Conservation (phyloP, 2,888 invertebrate species). For the Hydroisotoma schaefferi region DNA sequence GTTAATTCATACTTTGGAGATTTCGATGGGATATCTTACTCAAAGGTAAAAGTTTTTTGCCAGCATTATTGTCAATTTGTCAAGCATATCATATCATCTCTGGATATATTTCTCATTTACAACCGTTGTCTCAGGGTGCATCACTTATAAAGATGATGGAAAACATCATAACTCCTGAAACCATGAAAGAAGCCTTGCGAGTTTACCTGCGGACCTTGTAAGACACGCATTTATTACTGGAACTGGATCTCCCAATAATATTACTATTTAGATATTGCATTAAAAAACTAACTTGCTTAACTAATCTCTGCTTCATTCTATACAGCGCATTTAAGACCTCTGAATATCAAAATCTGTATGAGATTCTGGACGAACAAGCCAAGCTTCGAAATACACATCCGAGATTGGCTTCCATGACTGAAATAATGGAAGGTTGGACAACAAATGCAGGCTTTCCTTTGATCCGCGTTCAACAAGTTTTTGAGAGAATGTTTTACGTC, state of each 20-base stretch:
- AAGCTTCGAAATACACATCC: constrained; percentile 9
- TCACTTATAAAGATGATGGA: constrained; percentile 32
- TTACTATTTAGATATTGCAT: neutral
- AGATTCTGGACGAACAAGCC: constrained; percentile 16
- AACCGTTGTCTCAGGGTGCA: constrained; percentile 25
- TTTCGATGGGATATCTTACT: constrained; percentile 36
- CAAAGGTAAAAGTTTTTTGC: constrained; percentile 21
- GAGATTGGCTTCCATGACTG: constrained; percentile 1
- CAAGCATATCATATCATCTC: neutral
- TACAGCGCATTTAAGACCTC: constrained; percentile 29
- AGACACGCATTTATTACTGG: neutral
- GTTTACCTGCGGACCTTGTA: constrained; percentile 24
- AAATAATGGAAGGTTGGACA: constrained; percentile 38
- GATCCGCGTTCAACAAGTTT: constrained; percentile 11
- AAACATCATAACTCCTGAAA: constrained; percentile 16
- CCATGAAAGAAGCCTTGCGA: constrained; percentile 19
- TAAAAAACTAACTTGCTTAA: too few relatives aligned
- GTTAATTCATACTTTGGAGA: constrained; percentile 17
- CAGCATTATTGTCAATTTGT: neutral
- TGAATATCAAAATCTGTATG: constrained; percentile 37
- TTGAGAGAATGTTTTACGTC: constrained; percentile 11
- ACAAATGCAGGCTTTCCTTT: constrained; percentile 34
- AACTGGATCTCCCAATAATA: neutral
- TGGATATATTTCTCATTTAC: neutral
- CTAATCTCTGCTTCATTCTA: neutral